These are phyloP conservation scores for Sinonovacula constricta DNA, from an alignment of 1,140 invertebrate species.

Conservation along the genomic window DNA sequence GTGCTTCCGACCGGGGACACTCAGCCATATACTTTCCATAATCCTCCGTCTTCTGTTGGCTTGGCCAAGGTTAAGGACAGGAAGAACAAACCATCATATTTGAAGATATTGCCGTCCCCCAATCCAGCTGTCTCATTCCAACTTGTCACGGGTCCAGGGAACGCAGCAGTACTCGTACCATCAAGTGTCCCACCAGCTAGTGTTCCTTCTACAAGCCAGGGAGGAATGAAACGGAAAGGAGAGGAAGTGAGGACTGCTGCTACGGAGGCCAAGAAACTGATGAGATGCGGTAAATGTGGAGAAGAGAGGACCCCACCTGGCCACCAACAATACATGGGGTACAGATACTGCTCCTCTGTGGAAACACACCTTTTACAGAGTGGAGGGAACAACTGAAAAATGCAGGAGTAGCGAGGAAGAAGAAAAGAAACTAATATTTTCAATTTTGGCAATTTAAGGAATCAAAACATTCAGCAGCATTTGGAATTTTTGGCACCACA, in stretches of 20 bases:
- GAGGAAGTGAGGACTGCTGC: background rate
- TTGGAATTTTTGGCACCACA: too few species aligned
- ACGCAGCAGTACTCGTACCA: background rate
- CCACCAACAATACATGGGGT: slow-evolving; percentile 44
- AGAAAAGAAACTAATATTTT: too few species aligned
- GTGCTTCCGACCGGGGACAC: background rate
- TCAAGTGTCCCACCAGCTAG: background rate
- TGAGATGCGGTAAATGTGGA: slow-evolving; percentile 32
- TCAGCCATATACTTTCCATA: background rate
- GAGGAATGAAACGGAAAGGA: background rate
- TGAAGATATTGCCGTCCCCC: background rate
- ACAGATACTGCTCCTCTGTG: slow-evolving; percentile 25
- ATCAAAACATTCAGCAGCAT: too few species aligned
- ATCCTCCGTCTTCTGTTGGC: background rate
- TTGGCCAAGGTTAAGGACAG: background rate
- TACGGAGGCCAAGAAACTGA: slow-evolving; percentile 13
- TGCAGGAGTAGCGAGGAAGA: slow-evolving; percentile 26
- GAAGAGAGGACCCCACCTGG: slow-evolving; percentile 23
- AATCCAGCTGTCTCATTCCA: background rate
- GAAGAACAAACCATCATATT: background rate
- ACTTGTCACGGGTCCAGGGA: background rate
- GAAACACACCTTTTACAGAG: slow-evolving; percentile 16
- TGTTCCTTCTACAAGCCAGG: background rate
- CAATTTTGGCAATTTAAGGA: too few species aligned
- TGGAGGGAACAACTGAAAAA: slow-evolving; percentile 18